These are phyloP conservation scores for Eupithecia abbreviata DNA, from an alignment of 2,888 invertebrate genomes.

Conservation along the genomic window DNA sequence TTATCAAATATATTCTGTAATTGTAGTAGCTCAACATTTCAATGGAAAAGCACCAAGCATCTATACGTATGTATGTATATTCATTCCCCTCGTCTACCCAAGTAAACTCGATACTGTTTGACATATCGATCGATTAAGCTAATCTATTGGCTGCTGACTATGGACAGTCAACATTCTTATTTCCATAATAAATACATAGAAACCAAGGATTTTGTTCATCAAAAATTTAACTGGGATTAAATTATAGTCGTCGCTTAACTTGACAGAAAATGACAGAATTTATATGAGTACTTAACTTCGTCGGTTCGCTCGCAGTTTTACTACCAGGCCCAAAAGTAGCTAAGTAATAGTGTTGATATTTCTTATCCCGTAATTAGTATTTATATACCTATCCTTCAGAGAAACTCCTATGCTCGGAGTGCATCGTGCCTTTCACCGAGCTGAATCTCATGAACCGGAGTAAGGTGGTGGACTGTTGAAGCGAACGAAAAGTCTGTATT, in stretches of 20 bases:
- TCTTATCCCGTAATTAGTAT: slow-evolving; percentile 26
- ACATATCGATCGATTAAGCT: slow-evolving; percentile 33
- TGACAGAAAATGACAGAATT: not conserved
- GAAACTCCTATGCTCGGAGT: too few species aligned
- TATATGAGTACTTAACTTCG: not conserved
- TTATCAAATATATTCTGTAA: not conserved
- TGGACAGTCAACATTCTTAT: slow-evolving; percentile 35
- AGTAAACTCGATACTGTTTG: slow-evolving; percentile 18
- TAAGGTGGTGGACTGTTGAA: not conserved
- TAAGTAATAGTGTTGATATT: not conserved
- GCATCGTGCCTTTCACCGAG: too few species aligned
- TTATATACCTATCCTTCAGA: not conserved
- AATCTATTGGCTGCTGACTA: slow-evolving; percentile 28
- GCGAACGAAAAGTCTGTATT: not conserved
- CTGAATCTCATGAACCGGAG: too few species aligned
- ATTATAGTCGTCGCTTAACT: not conserved
- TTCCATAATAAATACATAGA: slow-evolving; percentile 16
- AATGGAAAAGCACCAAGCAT: slow-evolving; percentile 1
- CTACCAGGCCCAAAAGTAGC: not conserved
- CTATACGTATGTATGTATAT: not conserved
- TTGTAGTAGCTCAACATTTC: not conserved
- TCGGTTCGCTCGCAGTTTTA: not conserved
- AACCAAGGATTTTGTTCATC: not conserved
- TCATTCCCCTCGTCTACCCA: slow-evolving; percentile 8
- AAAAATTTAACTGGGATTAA: not conserved